Conservation (phyloP, 2,888 invertebrate genomes). For the Deilephila porcellus region DNA sequence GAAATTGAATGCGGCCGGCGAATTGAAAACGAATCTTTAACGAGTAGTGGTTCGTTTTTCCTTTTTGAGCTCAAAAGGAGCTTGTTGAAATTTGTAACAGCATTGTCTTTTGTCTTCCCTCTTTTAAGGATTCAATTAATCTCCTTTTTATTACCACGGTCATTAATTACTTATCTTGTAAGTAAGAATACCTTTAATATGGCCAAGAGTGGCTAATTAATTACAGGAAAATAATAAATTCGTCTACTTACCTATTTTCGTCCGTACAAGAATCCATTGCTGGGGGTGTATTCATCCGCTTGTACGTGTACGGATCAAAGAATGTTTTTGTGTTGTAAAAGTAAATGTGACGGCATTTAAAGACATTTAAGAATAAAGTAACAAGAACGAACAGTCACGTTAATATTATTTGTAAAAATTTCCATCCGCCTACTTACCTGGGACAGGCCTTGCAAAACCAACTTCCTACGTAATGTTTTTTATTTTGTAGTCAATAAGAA, state of each 20-base stretch:
- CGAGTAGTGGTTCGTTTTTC: conserved; percentile 53
- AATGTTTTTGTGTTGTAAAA: neutral
- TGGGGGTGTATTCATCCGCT: neutral
- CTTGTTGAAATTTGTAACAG: conserved; percentile 42
- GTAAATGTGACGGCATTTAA: neutral
- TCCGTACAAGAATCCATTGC: neutral
- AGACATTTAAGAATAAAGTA: neutral
- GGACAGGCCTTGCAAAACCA: too few species aligned
- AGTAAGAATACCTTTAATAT: conserved; percentile 33
- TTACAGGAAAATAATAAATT: conserved; percentile 32
- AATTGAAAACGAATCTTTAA: conserved; percentile 72
- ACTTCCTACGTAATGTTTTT: too few species aligned
- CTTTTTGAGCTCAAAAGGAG: conserved; percentile 36
- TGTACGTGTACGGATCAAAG: neutral
- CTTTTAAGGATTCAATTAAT: conserved; percentile 47
- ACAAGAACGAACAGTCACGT: neutral
- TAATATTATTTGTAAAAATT: too few species aligned
- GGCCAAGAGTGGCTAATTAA: conserved; percentile 37
- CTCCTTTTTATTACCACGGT: conserved; percentile 43
- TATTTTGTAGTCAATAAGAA: too few species aligned
- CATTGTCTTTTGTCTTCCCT: conserved; percentile 45
- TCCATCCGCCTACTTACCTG: too few species aligned
- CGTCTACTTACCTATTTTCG: conserved; percentile 15
- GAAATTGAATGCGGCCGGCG: conserved; percentile 74
- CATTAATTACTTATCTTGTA: conserved; percentile 39